phyloP scores from a whole-genome alignment of 2,113 vertebrate genomes.

The Coptodon rendalli region DNA sequence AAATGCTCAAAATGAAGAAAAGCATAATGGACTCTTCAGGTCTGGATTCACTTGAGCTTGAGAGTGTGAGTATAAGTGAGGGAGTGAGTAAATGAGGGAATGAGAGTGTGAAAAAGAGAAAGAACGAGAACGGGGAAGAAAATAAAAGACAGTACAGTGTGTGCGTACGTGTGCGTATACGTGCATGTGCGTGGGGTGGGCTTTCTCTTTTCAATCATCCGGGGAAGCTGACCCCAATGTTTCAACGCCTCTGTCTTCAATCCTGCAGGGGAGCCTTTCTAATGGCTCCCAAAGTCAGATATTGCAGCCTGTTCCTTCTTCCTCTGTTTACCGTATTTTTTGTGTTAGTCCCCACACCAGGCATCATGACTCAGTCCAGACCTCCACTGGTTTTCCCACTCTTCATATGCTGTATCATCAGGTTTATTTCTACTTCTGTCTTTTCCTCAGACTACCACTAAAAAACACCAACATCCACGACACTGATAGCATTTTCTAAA shows the following conservation, averaged over 20 bases:
- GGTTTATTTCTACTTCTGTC: background rate
- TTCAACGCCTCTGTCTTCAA: slow-evolving; percentile 26
- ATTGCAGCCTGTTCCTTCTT: background rate
- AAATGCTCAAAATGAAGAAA: slow-evolving; percentile 38
- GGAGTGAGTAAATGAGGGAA: background rate
- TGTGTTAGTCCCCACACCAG: background rate
- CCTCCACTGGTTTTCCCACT: slow-evolving; percentile 1
- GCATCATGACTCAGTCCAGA: background rate
- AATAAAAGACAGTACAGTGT: background rate
- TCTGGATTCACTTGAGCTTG: background rate
- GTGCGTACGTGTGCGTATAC: background rate
- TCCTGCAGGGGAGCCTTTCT: background rate
- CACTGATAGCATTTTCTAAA: slow-evolving; percentile 43
- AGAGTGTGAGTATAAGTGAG: background rate
- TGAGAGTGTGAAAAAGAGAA: background rate
- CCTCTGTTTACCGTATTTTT: background rate
- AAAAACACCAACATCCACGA: slow-evolving; percentile 1
- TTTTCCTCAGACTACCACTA: slow-evolving; percentile 9
- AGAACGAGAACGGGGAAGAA: background rate
- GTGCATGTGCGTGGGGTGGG: background rate
- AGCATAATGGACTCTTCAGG: slow-evolving; percentile 15
- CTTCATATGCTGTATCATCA: background rate
- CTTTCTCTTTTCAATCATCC: slow-evolving; percentile 26
- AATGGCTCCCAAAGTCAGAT: slow-evolving; percentile 22
- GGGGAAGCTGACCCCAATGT: slow-evolving; percentile 12